These are phyloP conservation scores for Conus ventricosus DNA, from an alignment of 1,140 invertebrate species.

Conservation along the genomic window DNA sequence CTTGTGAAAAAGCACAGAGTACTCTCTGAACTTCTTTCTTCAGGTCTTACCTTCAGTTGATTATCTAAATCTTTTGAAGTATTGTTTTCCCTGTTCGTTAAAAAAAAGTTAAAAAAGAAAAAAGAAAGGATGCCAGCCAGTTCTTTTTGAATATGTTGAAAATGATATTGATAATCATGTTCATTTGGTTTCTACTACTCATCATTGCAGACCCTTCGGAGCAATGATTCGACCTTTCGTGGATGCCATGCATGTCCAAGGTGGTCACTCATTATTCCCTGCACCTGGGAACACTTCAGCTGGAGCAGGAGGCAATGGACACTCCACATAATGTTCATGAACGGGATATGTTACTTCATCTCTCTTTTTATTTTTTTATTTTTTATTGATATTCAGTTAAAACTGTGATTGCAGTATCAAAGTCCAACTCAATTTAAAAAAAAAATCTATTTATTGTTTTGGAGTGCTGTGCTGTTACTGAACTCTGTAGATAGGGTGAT, in stretches of 20 bases:
- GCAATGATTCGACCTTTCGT: constrained; percentile 70
- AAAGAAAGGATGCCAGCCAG: no score
- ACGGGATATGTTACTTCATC: background rate
- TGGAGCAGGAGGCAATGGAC: background rate
- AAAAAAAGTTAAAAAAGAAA: no score
- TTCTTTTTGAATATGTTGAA: no score
- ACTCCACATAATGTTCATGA: background rate
- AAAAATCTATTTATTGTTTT: no score
- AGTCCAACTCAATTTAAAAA: no score
- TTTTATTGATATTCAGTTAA: background rate
- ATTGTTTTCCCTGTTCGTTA: no score
- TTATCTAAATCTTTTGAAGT: background rate
- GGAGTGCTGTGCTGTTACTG: no score
- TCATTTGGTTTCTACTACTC: background rate
- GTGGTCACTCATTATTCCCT: constrained; percentile 63
- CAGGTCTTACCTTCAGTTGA: background rate
- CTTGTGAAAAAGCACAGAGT: background rate
- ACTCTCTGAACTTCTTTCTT: no score
- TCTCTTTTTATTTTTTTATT: background rate
- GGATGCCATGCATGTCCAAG: constrained; percentile 68
- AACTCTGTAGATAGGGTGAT: no score
- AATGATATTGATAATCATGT: background rate
- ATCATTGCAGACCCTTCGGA: constrained; percentile 66
- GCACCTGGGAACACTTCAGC: background rate
- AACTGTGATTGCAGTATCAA: background rate